Percentiles rank a stretch among this genome's conserved stretches.
These are phyloP conservation scores for Colius striatus DNA, from an alignment of 2,113 vertebrate species.

Conservation along the genomic window DNA sequence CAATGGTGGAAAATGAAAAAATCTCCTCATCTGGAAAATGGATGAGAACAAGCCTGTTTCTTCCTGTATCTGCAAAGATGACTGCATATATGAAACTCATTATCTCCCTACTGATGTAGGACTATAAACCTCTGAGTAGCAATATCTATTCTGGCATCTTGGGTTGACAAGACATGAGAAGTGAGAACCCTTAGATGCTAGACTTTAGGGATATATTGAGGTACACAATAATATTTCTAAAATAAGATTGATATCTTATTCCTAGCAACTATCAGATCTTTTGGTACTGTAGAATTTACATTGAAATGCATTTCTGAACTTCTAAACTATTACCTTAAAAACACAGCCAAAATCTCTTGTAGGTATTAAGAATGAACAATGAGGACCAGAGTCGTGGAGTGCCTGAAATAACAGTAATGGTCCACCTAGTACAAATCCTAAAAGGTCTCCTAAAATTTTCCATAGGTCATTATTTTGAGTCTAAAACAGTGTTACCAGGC, in stretches of 20 bases:
- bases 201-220: not conserved
- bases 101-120: not conserved
- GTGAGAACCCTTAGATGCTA: not conserved
- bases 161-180: not conserved
- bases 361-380: not conserved
- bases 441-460: not conserved
- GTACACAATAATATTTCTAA: not conserved
- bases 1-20: not conserved
- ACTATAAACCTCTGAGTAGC: not conserved
- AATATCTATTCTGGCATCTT: not conserved
- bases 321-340: not conserved
- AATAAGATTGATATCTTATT: not conserved
- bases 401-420: not conserved
- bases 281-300: not conserved
- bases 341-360: not conserved
- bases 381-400: not conserved
- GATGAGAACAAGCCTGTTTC: not conserved
- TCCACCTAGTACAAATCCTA: not conserved
- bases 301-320: not conserved
- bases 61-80: not conserved
- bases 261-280: not conserved
- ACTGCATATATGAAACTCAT: not conserved
- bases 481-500: not conserved
- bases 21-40: not conserved
- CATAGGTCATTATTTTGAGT: not conserved